Base-by-base conservation (phyloP, 2,888 invertebrate genomes). In the Fragum whitleyi region DNA sequence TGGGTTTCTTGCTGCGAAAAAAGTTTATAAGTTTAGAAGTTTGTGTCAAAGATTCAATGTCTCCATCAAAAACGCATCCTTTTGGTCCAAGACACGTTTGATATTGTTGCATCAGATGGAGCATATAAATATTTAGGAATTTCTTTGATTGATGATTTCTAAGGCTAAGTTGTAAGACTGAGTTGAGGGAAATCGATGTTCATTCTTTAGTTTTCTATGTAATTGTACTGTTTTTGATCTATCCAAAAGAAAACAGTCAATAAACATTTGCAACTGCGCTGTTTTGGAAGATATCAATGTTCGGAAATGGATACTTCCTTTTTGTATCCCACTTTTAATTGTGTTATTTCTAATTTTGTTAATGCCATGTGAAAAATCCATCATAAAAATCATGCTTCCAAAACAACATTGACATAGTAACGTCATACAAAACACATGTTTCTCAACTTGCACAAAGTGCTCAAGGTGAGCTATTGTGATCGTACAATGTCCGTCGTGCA, bases 271-370 rank as follows among this genome's bases (percentile, higher is more conserved):
- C 83, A 83, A 86, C 26, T 79, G 72, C 21, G 81, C 62, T 26
- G 57, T 62, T 19, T 72, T 14, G 5, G 28, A 39, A 14, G 74
- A 55, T 2, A 72, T 51, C 9, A 77, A n/a, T n/a, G 74, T 77
- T 1, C 75, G 42, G 3, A 76, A 19, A 47, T 74, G 68, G 1
- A 76, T 79, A n/a, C 61, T 53, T 29, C 16, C 14, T 32, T 82
- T 77, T 7, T 36, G 39, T 16, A 75, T 51, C 7, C 77, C 75
- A 79, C 81, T 78, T 74, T 82, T 83, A 16, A 85, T 23, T 1
- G 83, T 59, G 36, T 77, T 85, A 32, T 85, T 85, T 67, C 85
- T 47, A 14, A 83, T 78, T 55, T 83, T 83, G 57, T 83, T 85
- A 21, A 85, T 57, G 1, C 81, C 74, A 80, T 85, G 85, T 3